Evolutionary conservation across 2,888 invertebrate species (phyloP).

Genomic region (Drosophila picticornis): DNA sequence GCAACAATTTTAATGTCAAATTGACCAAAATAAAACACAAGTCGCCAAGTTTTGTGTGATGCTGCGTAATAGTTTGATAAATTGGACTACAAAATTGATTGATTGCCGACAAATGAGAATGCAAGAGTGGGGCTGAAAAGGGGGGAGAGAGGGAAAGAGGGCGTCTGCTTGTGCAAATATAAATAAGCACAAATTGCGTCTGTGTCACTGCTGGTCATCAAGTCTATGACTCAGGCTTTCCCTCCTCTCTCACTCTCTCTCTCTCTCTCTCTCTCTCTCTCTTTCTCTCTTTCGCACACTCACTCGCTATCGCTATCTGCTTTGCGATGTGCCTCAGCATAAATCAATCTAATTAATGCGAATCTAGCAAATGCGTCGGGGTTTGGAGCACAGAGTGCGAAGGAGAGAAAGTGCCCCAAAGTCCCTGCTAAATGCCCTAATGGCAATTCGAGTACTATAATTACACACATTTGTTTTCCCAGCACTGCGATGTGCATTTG

Average conservation of each 20-base stretch:
- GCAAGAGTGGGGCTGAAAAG: not conserved
- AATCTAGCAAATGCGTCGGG: slow-evolving; percentile 65
- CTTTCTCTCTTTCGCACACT: not conserved
- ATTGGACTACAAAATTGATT: slow-evolving; percentile 78
- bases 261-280: not conserved
- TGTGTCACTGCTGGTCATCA: slow-evolving; percentile 52
- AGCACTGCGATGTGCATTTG: not conserved
- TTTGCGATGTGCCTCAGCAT: slow-evolving; percentile 60
- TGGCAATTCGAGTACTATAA: slow-evolving; percentile 70
- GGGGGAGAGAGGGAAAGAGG: slow-evolving; percentile 10
- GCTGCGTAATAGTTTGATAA: slow-evolving; percentile 75
- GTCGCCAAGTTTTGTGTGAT: not conserved
- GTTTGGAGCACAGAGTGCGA: not conserved
- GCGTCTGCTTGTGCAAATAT: slow-evolving; percentile 47
- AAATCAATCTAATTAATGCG: slow-evolving; percentile 80
- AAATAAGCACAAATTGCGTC: slow-evolving; percentile 50
- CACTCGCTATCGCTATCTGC: slow-evolving; percentile 1
- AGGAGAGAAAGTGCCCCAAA: not conserved
- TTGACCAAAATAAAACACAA: slow-evolving; percentile 36
- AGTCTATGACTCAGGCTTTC: slow-evolving; percentile 63
- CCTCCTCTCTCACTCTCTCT: not conserved
- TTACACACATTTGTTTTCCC: slow-evolving; percentile 65
- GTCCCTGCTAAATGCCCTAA: slow-evolving; percentile 47
- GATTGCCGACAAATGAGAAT: slow-evolving; percentile 41
- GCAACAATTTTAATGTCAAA: slow-evolving; percentile 54